Evolutionary conservation across 1,140 invertebrate species (phyloP), one percentile per base, ranked within the genome.

Genomic region (Protaetia brevitarsis): DNA sequence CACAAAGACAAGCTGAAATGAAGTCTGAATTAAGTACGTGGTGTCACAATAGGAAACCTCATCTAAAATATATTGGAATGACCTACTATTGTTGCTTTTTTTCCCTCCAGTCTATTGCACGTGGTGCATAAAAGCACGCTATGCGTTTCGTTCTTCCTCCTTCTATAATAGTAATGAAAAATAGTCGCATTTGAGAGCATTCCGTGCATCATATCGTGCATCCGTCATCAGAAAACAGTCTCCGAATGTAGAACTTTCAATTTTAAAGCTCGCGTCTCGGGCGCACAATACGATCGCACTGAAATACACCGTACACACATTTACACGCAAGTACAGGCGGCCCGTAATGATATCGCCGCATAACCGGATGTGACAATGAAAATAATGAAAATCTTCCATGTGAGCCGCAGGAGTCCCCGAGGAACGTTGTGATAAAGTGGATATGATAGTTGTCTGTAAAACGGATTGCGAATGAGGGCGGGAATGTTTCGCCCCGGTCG

Each of bases 301-400:
- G 34, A 7, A 19, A 2, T 8, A 19, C 3, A 23, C 41, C 41
- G 13, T 23, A 23, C 16, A 51, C 41, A 3, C 8, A 10, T 23
- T 8, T 11, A 8, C 11, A 29, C n/a, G 23, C 57, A 13, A 34
- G 7, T 59, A 29, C 26, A 59, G 26, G 16, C 26, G 26, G 29
- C 13, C 28, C 29, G 26, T 59, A 29, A 29, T 59, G 11, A 29
- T 59, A 59, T 28, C 23, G 57, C 30, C 29, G 57, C 23, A 27
- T 59, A 59, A 59, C 57, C 26, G 57, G 57, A 29, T 59, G 57
- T 62, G 60, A 62, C 60, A 62, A 62, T 62, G 60, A 62, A 62
- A 62, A 62, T 62, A 62, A 62, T 62, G 60, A 62, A 62, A 34
- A 62, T 59, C 29, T 59, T 28, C 26, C 11, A 29, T 29, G 57